These are phyloP conservation scores for Catocala sponsa DNA, from an alignment of 2,888 invertebrate species.

Conservation along the genomic window DNA sequence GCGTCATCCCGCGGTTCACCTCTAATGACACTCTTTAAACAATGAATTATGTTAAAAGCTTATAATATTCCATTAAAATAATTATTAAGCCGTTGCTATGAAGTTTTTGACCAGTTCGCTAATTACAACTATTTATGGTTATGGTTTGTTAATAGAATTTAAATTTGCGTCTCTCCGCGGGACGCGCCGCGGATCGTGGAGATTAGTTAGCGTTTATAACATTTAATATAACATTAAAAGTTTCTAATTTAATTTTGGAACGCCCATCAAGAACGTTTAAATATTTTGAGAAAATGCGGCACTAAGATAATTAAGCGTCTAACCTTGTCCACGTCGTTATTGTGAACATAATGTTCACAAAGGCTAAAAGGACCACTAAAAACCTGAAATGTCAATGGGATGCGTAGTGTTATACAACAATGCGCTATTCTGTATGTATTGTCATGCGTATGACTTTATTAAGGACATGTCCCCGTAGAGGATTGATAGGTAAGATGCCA, in stretches of 20 bases:
- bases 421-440: slow-evolving; percentile 64
- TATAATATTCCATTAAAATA: slow-evolving; percentile 61
- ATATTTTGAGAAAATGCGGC: slow-evolving; percentile 31
- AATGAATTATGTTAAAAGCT: slow-evolving; percentile 64
- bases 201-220: slow-evolving; percentile 62
- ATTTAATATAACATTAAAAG: slow-evolving; percentile 59
- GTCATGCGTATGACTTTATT: slow-evolving; percentile 82
- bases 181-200: slow-evolving; percentile 71
- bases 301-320: neutral
- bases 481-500: slow-evolving; percentile 74
- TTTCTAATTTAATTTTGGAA: slow-evolving; percentile 64
- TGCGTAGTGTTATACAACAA: slow-evolving; percentile 78
- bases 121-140: slow-evolving; percentile 58
- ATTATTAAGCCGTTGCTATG: slow-evolving; percentile 67
- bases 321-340: slow-evolving; percentile 55
- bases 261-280: slow-evolving; percentile 47
- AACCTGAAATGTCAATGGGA: slow-evolving; percentile 81
- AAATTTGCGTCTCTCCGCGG: slow-evolving; percentile 75
- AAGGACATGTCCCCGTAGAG: slow-evolving; percentile 74
- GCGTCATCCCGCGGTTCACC: slow-evolving; percentile 47
- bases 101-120: slow-evolving; percentile 40
- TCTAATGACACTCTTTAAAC: slow-evolving; percentile 62
- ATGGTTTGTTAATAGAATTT: slow-evolving; percentile 71
- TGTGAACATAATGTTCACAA: slow-evolving; percentile 63
- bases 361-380: slow-evolving; percentile 68